These are phyloP conservation scores for Cheilosia vulpina DNA, from an alignment of 2,888 invertebrate genomes.

Conservation along the genomic window DNA sequence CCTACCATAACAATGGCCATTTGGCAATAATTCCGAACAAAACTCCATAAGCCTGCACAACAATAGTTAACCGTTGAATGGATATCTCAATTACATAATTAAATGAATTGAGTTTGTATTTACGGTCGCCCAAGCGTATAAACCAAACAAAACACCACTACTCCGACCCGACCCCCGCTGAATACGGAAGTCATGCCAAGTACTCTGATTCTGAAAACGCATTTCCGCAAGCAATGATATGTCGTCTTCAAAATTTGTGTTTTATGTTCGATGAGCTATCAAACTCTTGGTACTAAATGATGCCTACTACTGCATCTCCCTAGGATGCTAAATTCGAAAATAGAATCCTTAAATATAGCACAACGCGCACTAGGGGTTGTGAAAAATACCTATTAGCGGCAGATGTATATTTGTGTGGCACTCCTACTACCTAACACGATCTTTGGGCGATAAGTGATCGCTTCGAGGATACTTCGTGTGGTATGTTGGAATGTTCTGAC, in stretches of 20 bases:
- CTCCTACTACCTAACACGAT: slow-evolving; percentile 72
- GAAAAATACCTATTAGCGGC: slow-evolving; percentile 44
- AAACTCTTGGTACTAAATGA: slow-evolving; percentile 20
- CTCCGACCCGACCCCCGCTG: slow-evolving; percentile 30
- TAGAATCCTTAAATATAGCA: slow-evolving; percentile 68
- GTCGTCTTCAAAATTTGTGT: not conserved
- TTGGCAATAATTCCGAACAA: not conserved
- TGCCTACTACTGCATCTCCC: slow-evolving; percentile 39
- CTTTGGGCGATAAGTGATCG: slow-evolving; percentile 62
- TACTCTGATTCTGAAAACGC: slow-evolving; percentile 19
- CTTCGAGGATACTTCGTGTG: slow-evolving; percentile 49
- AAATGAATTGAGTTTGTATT: slow-evolving; percentile 44
- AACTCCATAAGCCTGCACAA: not conserved
- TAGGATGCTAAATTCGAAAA: slow-evolving; percentile 60
- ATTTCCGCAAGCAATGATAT: slow-evolving; percentile 37
- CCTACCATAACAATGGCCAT: not conserved
- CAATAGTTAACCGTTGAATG: slow-evolving; percentile 24
- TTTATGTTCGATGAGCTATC: slow-evolving; percentile 14
- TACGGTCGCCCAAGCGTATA: slow-evolving; percentile 38
- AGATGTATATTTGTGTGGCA: slow-evolving; percentile 54
- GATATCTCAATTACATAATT: slow-evolving; percentile 66
- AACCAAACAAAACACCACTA: slow-evolving; percentile 49
- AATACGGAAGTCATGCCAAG: slow-evolving; percentile 59
- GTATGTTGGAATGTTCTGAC: slow-evolving; percentile 66
- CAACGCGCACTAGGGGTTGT: slow-evolving; percentile 70